Base-by-base conservation (phyloP, 2,888 invertebrate genomes). In the Drosophila fungiperda region DNA sequence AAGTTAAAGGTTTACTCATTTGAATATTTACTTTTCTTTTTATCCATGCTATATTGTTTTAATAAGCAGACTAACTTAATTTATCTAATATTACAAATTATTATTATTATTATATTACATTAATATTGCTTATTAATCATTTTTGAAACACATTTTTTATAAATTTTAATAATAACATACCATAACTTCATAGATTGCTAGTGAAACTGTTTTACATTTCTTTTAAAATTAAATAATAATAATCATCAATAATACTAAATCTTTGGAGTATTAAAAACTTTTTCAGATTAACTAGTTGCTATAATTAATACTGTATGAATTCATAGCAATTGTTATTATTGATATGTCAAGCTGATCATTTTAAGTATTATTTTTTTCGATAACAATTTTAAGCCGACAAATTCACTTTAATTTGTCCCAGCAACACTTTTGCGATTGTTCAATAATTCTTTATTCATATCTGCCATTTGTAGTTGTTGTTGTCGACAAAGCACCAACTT, bases 391-490 rank as follows among this genome's bases (percentile, higher is more conserved):
- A 33, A 35, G 40, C 40, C 11, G 33, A 11, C 12, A 35, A 50
- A 40, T 59, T 59, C 29, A 12, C 8, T 23, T 49, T 38, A 32
- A 35, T 71, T 29, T 68, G 72, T 58, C 9, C 48, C 5, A 11
- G 29, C 33, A 58, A 40, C 50, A 45, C 38, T 54, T 23, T 26
- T 33, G n/a, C 62, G 60, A 65, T 65, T 62, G 68, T 60, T 67
- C 57, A 58, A 68, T 67, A 50, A 54, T 61, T 83, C 64, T 63
- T 45, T 79, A 67, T 73, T 90, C 76, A 65, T 55, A 64, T 52
- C 49, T 38, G 54, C 32, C 60, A 49, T n/a, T 49, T 65, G 20
- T 29, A 52, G 49, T 49, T 60, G 52, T 35, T 62, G 60, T 42
- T 50, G 32, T 26, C 29, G 59, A 55, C n/a, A n/a, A n/a, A n/a